Evolutionary conservation across 2,888 invertebrate species (phyloP).

Genomic region (Perizoma flavofasciatum): DNA sequence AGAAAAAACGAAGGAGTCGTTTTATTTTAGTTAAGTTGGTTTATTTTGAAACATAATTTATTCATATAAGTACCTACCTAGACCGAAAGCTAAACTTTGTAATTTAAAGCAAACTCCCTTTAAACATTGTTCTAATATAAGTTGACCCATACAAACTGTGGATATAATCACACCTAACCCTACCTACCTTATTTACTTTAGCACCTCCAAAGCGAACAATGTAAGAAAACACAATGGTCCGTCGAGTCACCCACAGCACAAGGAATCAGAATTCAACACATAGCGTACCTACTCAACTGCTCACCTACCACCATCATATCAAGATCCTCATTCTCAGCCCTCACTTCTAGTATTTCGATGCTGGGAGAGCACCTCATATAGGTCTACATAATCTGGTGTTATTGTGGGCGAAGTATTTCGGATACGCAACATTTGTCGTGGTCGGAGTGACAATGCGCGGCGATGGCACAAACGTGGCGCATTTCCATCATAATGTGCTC

Average conservation of each 20-base stretch:
- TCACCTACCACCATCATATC: constrained; percentile 49
- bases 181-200: constrained; percentile 32
- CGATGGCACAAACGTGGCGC: constrained; percentile 59
- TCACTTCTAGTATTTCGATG: constrained; percentile 3
- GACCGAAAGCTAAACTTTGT: too few species aligned
- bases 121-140: too few species aligned
- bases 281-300: constrained; percentile 50
- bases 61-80: too few species aligned
- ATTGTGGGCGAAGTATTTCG: constrained; percentile 16
- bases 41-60: too few species aligned
- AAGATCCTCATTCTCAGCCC: constrained; percentile 38
- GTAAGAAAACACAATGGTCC: constrained; percentile 45
- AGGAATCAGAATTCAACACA: constrained; percentile 64
- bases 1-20: too few species aligned
- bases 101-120: too few species aligned
- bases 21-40: too few species aligned
- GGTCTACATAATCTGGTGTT: constrained; percentile 28
- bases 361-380: constrained; percentile 7
- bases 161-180: neutral
- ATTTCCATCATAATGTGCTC: constrained; percentile 81
- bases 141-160: neutral
- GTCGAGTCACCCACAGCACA: constrained; percentile 40
- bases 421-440: constrained; percentile 68
- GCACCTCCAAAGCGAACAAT: constrained; percentile 44
- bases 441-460: constrained; percentile 63